phyloP scores from a whole-genome alignment of 1,140 invertebrate species.

The Apocrypta bakeri region DNA sequence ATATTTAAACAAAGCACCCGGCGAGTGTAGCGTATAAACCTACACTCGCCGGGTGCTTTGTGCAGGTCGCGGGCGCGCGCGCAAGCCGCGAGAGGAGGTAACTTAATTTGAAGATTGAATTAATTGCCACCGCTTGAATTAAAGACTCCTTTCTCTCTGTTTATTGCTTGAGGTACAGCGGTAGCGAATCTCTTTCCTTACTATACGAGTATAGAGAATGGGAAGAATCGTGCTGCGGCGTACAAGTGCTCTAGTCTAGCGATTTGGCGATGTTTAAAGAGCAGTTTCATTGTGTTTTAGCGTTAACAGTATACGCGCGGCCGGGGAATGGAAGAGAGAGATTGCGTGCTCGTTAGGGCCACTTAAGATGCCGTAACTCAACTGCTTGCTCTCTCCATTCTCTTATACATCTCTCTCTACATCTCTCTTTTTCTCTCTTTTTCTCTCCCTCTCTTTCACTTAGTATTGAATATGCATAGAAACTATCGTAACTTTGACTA shows the following conservation, averaged over 20 bases:
- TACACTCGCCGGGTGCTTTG: not conserved
- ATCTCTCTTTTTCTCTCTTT: too few species aligned
- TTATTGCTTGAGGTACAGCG: not conserved
- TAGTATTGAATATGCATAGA: too few species aligned
- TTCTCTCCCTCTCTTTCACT: too few species aligned
- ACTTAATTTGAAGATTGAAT: conserved; percentile 54
- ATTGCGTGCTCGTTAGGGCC: conserved; percentile 33
- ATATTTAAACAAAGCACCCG: not conserved
- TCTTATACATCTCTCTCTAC: not conserved
- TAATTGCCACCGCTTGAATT: conserved; percentile 36
- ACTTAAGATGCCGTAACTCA: conserved; percentile 23
- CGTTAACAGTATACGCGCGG: not conserved
- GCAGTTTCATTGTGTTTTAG: conserved; percentile 24
- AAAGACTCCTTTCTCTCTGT: conserved; percentile 30
- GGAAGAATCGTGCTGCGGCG: not conserved
- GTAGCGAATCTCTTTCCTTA: not conserved
- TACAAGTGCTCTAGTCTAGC: not conserved
- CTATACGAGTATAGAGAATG: not conserved
- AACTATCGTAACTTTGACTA: not conserved
- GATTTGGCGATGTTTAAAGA: conserved; percentile 23
- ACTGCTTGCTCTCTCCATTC: not conserved
- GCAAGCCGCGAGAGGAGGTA: not conserved
- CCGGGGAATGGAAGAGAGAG: not conserved
- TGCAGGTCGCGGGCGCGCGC: too few species aligned
- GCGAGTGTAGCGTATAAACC: not conserved